Conservation (phyloP, 2,113 vertebrate genomes). For the Orthochromis indermauri region DNA sequence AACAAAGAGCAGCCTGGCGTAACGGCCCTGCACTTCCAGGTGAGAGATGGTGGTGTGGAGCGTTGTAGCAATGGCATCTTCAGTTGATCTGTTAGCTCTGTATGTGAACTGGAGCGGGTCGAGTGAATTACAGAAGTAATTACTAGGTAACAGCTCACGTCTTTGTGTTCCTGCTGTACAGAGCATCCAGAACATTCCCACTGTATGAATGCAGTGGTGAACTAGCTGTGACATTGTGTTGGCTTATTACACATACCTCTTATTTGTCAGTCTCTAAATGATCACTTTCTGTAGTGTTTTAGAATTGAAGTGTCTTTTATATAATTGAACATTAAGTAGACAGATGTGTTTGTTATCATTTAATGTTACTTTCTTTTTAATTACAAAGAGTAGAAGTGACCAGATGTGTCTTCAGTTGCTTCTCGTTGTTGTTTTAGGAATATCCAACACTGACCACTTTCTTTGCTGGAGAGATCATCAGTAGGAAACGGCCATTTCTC, state of each 20-base stretch:
- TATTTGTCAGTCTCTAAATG: not conserved
- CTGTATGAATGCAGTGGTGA: not conserved
- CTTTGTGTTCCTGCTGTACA: not conserved
- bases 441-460: constrained; percentile 98
- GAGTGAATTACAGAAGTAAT: not conserved
- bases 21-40: no score
- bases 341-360: not conserved
- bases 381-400: not conserved
- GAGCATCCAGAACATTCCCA: not conserved
- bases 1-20: no score
- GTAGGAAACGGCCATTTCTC: constrained; percentile 92
- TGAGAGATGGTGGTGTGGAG: no score
- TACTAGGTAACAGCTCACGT: not conserved
- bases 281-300: not conserved
- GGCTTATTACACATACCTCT: not conserved
- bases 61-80: no score
- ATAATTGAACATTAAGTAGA: not conserved
- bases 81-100: no score
- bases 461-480: constrained; percentile 98
- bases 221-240: not conserved
- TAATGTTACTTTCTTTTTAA: not conserved
- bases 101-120: no score
- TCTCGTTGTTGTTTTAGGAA: constrained; percentile 67
- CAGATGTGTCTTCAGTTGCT: not conserved
- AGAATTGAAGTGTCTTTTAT: not conserved